Evolutionary conservation across 2,113 vertebrate species (phyloP).

Genomic region (Manacus vitellinus): DNA sequence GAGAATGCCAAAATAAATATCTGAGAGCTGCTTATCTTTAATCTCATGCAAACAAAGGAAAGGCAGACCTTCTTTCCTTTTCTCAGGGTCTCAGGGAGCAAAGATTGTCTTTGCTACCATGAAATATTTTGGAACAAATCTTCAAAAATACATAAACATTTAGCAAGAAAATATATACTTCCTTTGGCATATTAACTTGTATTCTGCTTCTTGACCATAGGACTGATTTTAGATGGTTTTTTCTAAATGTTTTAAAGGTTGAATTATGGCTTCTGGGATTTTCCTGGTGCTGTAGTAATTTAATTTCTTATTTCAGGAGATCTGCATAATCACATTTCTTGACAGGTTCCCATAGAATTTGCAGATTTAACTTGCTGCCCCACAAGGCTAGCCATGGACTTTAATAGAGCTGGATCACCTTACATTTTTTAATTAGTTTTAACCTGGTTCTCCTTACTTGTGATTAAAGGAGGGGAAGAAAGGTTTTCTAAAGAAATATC

Average conservation of each 20-base stretch:
- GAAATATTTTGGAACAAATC: not conserved
- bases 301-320: not conserved
- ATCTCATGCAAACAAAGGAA: slow-evolving; percentile 16
- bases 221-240: not conserved
- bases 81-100: not conserved
- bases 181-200: not conserved
- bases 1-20: slow-evolving; percentile 12
- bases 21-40: slow-evolving; percentile 6
- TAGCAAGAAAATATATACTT: not conserved
- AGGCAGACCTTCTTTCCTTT: not conserved
- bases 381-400: not conserved
- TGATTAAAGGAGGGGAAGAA: not conserved
- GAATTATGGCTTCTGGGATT: not conserved
- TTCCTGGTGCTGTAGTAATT: not conserved
- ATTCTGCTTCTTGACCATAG: not conserved
- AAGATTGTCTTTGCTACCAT: not conserved
- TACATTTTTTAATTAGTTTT: not conserved
- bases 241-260: not conserved
- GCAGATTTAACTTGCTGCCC: not conserved
- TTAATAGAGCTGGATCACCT: not conserved
- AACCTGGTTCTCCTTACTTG: not conserved
- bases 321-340: not conserved
- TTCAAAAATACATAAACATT: not conserved
- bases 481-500: not conserved
- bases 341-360: not conserved